Percentiles rank a stretch among this genome's conserved stretches.
Conservation (phyloP, 2,797 vertebrate genomes). For the Sebastes minor region DNA sequence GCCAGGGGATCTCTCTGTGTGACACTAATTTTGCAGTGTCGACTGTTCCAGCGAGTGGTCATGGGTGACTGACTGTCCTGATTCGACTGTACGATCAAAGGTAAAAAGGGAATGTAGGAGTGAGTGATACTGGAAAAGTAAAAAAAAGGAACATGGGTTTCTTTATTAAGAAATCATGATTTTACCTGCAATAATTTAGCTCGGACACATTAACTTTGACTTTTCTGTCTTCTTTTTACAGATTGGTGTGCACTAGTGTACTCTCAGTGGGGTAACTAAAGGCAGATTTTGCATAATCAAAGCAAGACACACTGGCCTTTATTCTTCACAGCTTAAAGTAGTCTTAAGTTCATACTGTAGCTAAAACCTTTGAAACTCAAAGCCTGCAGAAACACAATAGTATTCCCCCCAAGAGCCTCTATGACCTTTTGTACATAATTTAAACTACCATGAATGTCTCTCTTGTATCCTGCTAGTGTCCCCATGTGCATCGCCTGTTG, state of each 20-base stretch:
- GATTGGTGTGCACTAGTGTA: background rate
- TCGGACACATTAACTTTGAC: slow-evolving; percentile 11
- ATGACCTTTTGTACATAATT: slow-evolving; percentile 54
- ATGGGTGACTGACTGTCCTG: slow-evolving; percentile 87
- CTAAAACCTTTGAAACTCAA: slow-evolving; percentile 50
- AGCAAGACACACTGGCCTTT: slow-evolving; percentile 30
- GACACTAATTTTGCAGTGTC: slow-evolving; percentile 84
- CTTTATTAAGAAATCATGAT: background rate
- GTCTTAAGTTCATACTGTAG: slow-evolving; percentile 16
- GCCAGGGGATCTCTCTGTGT: slow-evolving; percentile 85
- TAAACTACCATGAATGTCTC: slow-evolving; percentile 39
- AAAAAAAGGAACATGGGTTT: background rate
- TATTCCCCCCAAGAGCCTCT: slow-evolving; percentile 34
- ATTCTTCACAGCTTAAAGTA: slow-evolving; percentile 21
- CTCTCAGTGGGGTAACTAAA: slow-evolving; percentile 12
- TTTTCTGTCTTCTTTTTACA: slow-evolving; percentile 11
- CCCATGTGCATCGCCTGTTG: slow-evolving; percentile 13
- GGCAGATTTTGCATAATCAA: slow-evolving; percentile 43
- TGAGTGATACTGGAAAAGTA: slow-evolving; percentile 2
- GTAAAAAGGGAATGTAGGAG: slow-evolving; percentile 38
- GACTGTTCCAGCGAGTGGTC: slow-evolving; percentile 86
- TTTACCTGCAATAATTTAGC: background rate
- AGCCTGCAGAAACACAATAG: slow-evolving; percentile 30
- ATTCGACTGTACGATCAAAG: slow-evolving; percentile 75
- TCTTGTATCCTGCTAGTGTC: slow-evolving; percentile 26